Conservation (phyloP, 2,888 invertebrate species). For the Idaea aversata region DNA sequence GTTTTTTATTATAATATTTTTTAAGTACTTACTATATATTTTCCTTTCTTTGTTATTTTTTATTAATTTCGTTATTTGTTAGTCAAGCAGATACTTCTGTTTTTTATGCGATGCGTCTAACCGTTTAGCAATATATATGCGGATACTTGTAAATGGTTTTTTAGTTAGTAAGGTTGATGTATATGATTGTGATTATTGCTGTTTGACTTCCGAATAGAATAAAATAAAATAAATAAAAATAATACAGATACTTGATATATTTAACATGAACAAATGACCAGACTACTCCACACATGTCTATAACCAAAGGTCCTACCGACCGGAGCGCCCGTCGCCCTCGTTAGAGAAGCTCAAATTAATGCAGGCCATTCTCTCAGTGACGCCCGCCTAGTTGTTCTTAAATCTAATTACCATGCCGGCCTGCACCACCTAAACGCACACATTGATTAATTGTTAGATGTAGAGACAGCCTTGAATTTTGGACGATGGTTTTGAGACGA, state of each 20-base stretch:
- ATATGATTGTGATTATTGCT: no score
- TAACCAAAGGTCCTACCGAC: conserved; percentile 60
- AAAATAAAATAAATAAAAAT: no score
- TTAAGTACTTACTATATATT: no score
- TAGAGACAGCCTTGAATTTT: not conserved
- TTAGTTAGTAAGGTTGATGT: no score
- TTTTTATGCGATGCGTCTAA: no score
- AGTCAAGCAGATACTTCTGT: no score
- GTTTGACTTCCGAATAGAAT: no score
- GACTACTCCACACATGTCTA: conserved; percentile 38
- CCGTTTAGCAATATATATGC: no score
- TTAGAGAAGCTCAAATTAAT: conserved; percentile 80
- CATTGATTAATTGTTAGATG: conserved; percentile 40
- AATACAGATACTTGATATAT: not conserved
- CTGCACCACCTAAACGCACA: conserved; percentile 47
- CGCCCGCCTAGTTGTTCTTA: conserved; percentile 78
- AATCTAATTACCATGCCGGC: conserved; percentile 75
- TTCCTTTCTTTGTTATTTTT: no score
- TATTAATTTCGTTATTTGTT: no score
- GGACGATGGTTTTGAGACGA: not conserved
- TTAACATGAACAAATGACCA: not conserved
- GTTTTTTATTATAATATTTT: no score
- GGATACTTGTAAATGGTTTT: no score
- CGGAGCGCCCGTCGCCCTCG: conserved; percentile 73
- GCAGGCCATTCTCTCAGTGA: conserved; percentile 77